Conservation (phyloP, 1,140 invertebrate genomes). For the Drosophila aff. region DNA sequence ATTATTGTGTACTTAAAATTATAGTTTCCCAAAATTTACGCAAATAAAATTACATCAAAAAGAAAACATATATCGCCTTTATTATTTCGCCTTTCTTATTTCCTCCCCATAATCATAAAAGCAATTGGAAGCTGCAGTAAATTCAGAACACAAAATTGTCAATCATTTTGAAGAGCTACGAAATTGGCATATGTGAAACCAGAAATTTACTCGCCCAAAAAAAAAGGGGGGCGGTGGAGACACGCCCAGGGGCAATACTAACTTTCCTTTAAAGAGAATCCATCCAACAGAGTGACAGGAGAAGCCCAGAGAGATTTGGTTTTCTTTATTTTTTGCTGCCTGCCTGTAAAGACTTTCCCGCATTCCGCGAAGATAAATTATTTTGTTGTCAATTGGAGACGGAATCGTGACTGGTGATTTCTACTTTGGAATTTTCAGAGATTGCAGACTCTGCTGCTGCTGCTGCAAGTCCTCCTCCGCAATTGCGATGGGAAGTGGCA, state of each 20-base stretch:
- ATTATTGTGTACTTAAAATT: neutral
- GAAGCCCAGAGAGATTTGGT: slow-evolving; percentile 32
- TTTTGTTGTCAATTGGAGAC: slow-evolving; percentile 69
- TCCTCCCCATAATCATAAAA: neutral
- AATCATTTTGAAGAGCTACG: neutral
- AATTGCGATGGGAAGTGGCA: slow-evolving; percentile 20
- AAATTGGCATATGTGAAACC: slow-evolving; percentile 21
- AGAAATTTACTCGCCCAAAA: slow-evolving; percentile 1
- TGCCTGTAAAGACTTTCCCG: slow-evolving; percentile 41
- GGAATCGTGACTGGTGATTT: slow-evolving; percentile 72
- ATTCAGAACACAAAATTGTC: slow-evolving; percentile 13
- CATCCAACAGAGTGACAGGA: slow-evolving; percentile 38
- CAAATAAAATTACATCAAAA: neutral
- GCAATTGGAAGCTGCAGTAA: neutral
- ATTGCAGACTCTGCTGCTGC: slow-evolving; percentile 4
- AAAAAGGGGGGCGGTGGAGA: neutral
- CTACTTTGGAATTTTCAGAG: slow-evolving; percentile 62
- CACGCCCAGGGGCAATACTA: slow-evolving; percentile 18
- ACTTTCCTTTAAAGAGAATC: slow-evolving; percentile 52
- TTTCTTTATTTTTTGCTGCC: slow-evolving; percentile 1
- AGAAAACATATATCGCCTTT: too few relatives aligned
- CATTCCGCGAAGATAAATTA: slow-evolving; percentile 69
- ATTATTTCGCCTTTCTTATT: slow-evolving; percentile 1
- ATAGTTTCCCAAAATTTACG: too few relatives aligned
- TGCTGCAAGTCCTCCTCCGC: slow-evolving; percentile 33